Evolutionary conservation across 1,140 invertebrate species (phyloP).

Genomic region (Ceratoteleas bidentatus): DNA sequence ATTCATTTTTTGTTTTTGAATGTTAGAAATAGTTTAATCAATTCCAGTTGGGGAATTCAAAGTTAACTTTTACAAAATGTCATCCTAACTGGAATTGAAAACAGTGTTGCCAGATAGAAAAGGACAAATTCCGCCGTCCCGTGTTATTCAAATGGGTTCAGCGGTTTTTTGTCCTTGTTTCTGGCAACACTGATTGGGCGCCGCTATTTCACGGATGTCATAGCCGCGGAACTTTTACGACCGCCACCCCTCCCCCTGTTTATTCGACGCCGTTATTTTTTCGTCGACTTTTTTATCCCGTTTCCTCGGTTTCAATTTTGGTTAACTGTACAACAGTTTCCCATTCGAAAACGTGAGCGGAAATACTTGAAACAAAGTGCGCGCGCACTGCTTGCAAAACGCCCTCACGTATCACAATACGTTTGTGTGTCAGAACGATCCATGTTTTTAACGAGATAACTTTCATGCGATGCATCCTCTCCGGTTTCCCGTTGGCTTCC

Average conservation of each 20-base stretch:
- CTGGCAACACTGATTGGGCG: no score
- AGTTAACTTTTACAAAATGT: no score
- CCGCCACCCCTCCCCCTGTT: not conserved
- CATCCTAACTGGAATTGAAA: no score
- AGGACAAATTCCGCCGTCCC: no score
- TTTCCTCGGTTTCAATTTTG: conserved; percentile 53
- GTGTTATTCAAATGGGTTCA: no score
- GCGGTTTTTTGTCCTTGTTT: no score
- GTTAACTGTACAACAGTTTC: conserved; percentile 63
- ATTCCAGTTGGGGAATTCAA: no score
- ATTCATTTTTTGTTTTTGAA: no score
- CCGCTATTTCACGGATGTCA: conserved; percentile 38
- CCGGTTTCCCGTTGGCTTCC: conserved; percentile 29
- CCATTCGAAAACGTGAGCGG: conserved; percentile 55
- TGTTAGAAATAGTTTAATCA: no score
- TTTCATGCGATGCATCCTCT: conserved; percentile 65
- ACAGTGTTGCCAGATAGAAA: no score
- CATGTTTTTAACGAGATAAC: conserved; percentile 71
- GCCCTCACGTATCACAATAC: conserved; percentile 63
- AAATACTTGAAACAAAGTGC: conserved; percentile 62
- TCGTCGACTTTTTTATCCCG: not conserved
- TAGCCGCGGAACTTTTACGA: conserved; percentile 30
- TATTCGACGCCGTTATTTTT: not conserved
- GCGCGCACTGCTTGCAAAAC: conserved; percentile 55
- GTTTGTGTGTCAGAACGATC: conserved; percentile 63